phyloP scores from a whole-genome alignment of 2,888 invertebrate genomes.

The Pegoplata infirma region DNA sequence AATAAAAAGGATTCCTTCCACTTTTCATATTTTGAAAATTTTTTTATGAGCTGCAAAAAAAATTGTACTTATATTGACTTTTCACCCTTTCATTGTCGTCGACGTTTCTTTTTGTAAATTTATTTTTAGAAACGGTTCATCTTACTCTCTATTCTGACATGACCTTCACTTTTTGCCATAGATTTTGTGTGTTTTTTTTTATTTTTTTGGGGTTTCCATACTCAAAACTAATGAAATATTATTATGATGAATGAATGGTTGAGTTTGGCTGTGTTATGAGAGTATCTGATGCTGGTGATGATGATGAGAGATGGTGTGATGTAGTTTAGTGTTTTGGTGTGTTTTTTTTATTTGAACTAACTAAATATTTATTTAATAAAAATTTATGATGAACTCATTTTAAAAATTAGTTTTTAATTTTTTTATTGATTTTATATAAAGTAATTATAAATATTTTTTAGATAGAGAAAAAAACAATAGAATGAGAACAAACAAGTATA shows the following conservation, averaged over 20 bases:
- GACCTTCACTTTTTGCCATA: constrained; percentile 61
- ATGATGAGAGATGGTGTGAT: neutral
- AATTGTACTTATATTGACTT: constrained; percentile 49
- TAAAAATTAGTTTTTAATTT: constrained; percentile 31
- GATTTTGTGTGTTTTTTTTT: constrained; percentile 17
- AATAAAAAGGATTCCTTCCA: constrained; percentile 12
- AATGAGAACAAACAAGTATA: no score
- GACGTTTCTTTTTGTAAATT: neutral
- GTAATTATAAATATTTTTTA: no score
- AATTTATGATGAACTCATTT: constrained; percentile 32
- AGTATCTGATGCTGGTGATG: no score
- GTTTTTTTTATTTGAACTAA: no score
- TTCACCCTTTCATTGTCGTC: constrained; percentile 39
- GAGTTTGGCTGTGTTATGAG: neutral
- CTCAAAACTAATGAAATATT: constrained; percentile 51
- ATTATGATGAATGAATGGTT: constrained; percentile 42
- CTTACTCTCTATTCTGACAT: constrained; percentile 41
- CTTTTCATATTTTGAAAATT: no score
- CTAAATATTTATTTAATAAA: constrained; percentile 25
- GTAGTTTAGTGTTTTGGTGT: constrained; percentile 10
- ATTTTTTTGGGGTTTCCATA: constrained; percentile 2
- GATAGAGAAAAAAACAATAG: no score
- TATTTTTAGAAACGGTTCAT: neutral
- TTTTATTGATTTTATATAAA: constrained; percentile 24
- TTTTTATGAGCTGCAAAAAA: constrained; percentile 7